Evolutionary conservation across 1,140 invertebrate species (phyloP).

Genomic region (Teleopsis dalmanni): DNA sequence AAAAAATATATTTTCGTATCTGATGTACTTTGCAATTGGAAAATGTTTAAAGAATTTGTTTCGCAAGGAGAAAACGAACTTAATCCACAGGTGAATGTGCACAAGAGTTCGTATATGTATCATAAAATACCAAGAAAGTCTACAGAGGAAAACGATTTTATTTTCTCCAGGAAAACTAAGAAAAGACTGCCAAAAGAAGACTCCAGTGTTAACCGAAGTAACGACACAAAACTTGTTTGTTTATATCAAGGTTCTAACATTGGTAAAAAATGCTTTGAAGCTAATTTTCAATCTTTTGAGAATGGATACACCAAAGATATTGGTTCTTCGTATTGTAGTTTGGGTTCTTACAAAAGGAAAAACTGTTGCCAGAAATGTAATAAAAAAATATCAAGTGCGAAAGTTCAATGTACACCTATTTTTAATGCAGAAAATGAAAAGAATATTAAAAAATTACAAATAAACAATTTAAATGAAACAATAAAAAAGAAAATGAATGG

Average conservation of each 20-base stretch:
- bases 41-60: constrained; percentile 23
- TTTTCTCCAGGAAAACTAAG: constrained; percentile 7
- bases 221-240: neutral
- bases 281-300: too few species aligned
- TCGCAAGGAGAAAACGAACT: constrained; percentile 12
- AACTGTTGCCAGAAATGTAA: too few species aligned
- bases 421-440: constrained; percentile 2
- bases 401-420: too few species aligned
- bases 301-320: too few species aligned
- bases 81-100: constrained; percentile 4
- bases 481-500: constrained; percentile 4
- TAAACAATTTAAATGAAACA: constrained; percentile 11
- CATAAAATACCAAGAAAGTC: constrained; percentile 11
- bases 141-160: constrained; percentile 9
- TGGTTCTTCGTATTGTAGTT: too few species aligned
- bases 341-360: too few species aligned
- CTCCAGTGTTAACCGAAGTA: neutral
- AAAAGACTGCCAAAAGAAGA: constrained; percentile 2
- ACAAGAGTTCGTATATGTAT: constrained; percentile 10
- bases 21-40: constrained; percentile 27
- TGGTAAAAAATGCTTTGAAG: too few species aligned
- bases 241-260: too few species aligned
- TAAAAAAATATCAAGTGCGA: too few species aligned
- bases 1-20: constrained; percentile 30
- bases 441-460: neutral